These are phyloP conservation scores for Symphodus melops DNA, from an alignment of 2,113 vertebrate species.

Conservation along the genomic window DNA sequence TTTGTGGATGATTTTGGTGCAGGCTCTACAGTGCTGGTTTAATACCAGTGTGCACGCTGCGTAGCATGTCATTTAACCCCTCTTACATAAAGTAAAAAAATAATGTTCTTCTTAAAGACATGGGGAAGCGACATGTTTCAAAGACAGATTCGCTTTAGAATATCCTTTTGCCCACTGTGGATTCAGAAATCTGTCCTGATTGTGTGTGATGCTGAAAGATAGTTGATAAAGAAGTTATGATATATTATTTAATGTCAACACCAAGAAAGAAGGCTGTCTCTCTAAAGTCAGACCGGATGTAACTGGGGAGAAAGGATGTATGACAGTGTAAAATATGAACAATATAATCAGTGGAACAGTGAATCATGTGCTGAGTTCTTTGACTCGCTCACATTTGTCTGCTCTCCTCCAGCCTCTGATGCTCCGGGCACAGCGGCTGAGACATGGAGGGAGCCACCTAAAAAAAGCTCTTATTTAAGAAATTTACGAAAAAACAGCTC, in stretches of 20 bases:
- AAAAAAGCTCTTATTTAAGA: conserved; percentile 29
- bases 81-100: no score
- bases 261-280: no score
- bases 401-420: not conserved
- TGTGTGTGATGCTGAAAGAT: not conserved
- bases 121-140: no score
- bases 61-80: no score
- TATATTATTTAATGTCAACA: no score
- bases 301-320: not conserved
- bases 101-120: no score
- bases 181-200: not conserved
- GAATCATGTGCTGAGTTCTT: no score
- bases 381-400: conserved; percentile 12
- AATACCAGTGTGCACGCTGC: no score
- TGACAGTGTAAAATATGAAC: not conserved
- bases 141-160: not conserved
- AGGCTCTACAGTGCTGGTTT: no score
- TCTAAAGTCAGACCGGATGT: not conserved
- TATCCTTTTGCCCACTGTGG: not conserved
- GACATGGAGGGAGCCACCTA: not conserved
- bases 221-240: no score
- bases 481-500: conserved; percentile 19
- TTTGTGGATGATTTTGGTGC: no score
- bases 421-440: not conserved
- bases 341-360: not conserved